Percentiles rank a stretch among this genome's conserved stretches.
These are phyloP conservation scores for Dendrolimus houi DNA, from an alignment of 2,888 invertebrate genomes.

Conservation along the genomic window DNA sequence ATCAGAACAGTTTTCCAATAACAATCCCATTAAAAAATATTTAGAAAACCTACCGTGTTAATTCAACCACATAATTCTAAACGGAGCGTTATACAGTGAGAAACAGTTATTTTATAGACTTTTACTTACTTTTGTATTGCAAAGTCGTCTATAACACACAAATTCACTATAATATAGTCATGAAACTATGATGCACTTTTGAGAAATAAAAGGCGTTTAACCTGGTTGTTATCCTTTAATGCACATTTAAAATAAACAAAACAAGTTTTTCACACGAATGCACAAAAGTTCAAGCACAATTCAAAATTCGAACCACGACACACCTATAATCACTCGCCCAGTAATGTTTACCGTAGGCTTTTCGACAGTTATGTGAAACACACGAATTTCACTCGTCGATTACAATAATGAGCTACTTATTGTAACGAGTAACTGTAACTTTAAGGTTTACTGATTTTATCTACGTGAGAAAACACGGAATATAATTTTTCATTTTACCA, in stretches of 20 bases:
- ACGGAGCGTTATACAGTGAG: slow-evolving; percentile 18
- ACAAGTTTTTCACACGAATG: slow-evolving; percentile 39
- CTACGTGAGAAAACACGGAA: slow-evolving; percentile 31
- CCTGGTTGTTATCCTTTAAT: not conserved
- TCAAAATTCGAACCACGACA: slow-evolving; percentile 58
- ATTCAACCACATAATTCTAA: slow-evolving; percentile 26
- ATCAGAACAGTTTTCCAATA: slow-evolving; percentile 17
- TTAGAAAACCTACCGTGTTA: slow-evolving; percentile 18
- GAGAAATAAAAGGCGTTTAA: too few relatives aligned
- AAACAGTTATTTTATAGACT: slow-evolving; percentile 52
- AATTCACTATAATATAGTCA: too few relatives aligned
- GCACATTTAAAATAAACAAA: not conserved
- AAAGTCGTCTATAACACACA: slow-evolving; percentile 39
- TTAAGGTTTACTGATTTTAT: slow-evolving; percentile 18
- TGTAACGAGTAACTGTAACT: slow-evolving; percentile 14
- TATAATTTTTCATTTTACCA: slow-evolving; percentile 20
- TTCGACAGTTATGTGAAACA: slow-evolving; percentile 10
- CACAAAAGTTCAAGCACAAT: slow-evolving; percentile 50
- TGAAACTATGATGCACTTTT: too few relatives aligned
- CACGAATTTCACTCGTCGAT: not conserved
- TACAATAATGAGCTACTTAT: slow-evolving; percentile 6
- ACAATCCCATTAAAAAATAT: slow-evolving; percentile 28
- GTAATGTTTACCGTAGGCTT: slow-evolving; percentile 6
- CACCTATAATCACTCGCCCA: slow-evolving; percentile 33
- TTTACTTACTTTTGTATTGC: slow-evolving; percentile 60